Percentiles rank a stretch among this genome's conserved stretches.
These are phyloP conservation scores for Dicyema japonicum DNA, from an alignment of 1,140 invertebrate genomes.

Conservation along the genomic window DNA sequence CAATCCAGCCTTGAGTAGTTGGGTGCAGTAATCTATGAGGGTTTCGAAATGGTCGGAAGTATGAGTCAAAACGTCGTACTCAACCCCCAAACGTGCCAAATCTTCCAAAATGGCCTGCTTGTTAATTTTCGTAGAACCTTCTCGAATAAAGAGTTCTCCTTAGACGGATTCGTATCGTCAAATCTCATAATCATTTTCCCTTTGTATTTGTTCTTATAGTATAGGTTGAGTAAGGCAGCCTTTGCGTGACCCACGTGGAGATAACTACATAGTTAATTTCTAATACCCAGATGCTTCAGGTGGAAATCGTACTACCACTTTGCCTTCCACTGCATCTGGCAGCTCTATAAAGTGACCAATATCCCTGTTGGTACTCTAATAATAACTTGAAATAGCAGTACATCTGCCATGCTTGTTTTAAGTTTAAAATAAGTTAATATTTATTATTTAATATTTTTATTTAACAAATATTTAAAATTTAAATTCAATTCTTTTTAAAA, in stretches of 20 bases:
- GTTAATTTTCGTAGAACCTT: too few relatives aligned
- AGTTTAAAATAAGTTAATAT: too few relatives aligned
- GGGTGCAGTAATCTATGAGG: constrained; percentile 52
- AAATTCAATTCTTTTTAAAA: too few relatives aligned
- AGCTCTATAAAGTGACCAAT: constrained; percentile 86
- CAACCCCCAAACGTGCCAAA: constrained; percentile 52
- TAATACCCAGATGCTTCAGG: constrained; percentile 68
- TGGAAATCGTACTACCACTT: constrained; percentile 71
- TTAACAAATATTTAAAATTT: too few relatives aligned
- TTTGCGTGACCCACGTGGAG: constrained; percentile 96
- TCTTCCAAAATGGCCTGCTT: constrained; percentile 60
- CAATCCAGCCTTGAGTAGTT: constrained; percentile 46
- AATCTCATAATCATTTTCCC: constrained; percentile 88
- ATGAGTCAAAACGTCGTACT: constrained; percentile 62
- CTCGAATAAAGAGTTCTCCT: constrained; percentile 91
- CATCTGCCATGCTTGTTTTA: too few relatives aligned
- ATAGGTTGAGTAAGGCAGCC: constrained; percentile 79
- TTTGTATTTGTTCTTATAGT: constrained; percentile 65
- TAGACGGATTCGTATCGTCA: constrained; percentile 96
- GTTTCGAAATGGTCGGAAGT: constrained; percentile 84
- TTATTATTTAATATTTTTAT: too few relatives aligned
- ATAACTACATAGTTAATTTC: constrained; percentile 27
- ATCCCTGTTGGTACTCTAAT: too few relatives aligned
- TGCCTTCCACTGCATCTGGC: constrained; percentile 67
- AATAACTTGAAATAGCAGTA: too few relatives aligned